Evolutionary conservation across 2,888 invertebrate species (phyloP), one percentile per base, ranked within the genome.

Genomic region (Agrenia bidenticulata): DNA sequence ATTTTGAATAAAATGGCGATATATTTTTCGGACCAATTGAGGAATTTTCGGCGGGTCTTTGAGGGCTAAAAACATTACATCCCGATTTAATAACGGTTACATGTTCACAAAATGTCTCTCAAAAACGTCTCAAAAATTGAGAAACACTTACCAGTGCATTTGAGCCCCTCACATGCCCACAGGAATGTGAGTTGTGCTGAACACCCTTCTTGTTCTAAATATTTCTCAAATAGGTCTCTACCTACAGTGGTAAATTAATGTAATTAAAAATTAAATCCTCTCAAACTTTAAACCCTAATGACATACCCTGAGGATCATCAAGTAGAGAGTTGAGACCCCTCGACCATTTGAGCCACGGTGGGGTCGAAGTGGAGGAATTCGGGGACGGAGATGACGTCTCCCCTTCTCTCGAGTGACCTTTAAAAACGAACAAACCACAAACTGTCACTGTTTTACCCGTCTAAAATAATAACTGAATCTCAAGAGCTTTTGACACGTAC

Each of bases 301-400:
- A 53, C n/a, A 13, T 61, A 68, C 96, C 96, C 80, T 94, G 92
- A 74, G 88, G 87, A 83, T 96, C 95, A 51, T 90, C 88, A 77
- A 96, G 85, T 76, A 96, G 84, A 78, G 88, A 85, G 80, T 88
- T 88, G 78, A 96, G 85, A 77, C 89, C 90, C 77, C 88, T 85
- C 54, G 94, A 92, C 95, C 96, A 96, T 79, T 89, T 89, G 78
- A 92, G 84, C 82, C 90, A 94, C 66, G 88, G 86, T 77, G 88
- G 88, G 77, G 85, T 67, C 21, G 66, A 60, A 7, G 67, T 66
- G 1, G 61, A 57, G 13, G 72, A 64, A 24, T 70, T 70, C 7
- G 66, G 63, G 9, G 69, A 64, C 1, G 69, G 55, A 9, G 69
- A 65, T 37, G 69, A 64, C 23, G 59, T 41, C 37, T 66, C 49